Base-by-base conservation (phyloP, 2,113 vertebrate species). In the Dicentrarchus labrax region DNA sequence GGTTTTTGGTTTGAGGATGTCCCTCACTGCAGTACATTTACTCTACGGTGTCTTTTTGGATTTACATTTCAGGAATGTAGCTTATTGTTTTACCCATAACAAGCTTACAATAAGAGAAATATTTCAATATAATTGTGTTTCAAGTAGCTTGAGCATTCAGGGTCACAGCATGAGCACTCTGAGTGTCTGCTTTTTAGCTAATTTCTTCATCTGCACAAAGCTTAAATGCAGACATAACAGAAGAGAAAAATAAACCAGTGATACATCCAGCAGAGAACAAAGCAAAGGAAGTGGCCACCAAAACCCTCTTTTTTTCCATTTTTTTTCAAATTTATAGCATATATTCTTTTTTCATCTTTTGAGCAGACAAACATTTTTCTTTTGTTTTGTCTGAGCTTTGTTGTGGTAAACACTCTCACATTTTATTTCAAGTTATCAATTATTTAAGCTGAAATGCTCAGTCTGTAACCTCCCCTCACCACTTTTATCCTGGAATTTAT, bases 271-370 rank as follows among this genome's bases (percentile, higher is more conserved):
- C 65, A 12, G 61, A 87, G 85, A 84, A 82, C 85, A 89, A 85
- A 86, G 85, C 30, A 72, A 41, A 81, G 83, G 80, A 89, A 85
- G 69, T 80, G 76, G 41, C 9, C 80, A 68, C 43, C 75, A 43
- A 80, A 78, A 21, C 11, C 30, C 4, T 22, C 21, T 16, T 80
- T 84, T 72, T 30, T 30, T 30, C 4, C 30, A 3, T 30, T 30
- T 30, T 30, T 30, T 69, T 72, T 57, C 30, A 76, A 24, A 83
- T 87, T 78, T 85, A 83, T 43, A 53, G 77, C 53, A 59, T 4
- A 57, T 2, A 62, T 71, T 66, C 4, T 19, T 50, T 81, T 67
- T 76, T 80, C 82, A 79, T 76, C 70, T 79, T 81, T 73, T 59
- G 2, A 56, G 30, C 36, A 68, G 66, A 53, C 67, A 54, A 65